Conservation (phyloP, 1,140 invertebrate species). For the Leptopilina clavipes region DNA sequence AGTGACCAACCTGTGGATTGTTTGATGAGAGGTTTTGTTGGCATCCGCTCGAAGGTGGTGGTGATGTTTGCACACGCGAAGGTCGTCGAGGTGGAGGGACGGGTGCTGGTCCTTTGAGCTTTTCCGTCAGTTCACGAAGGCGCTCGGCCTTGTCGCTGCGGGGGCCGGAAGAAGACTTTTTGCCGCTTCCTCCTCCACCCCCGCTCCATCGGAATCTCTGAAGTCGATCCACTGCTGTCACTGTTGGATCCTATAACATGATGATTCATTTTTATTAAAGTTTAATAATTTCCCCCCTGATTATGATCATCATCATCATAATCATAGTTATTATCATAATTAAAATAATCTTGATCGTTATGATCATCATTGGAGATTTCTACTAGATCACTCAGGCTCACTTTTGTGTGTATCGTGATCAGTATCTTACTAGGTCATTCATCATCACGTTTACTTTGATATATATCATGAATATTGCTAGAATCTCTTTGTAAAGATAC, state of each 20-base stretch:
- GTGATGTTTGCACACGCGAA: conserved; percentile 57
- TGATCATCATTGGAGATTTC: too few relatives aligned
- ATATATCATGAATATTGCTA: too few relatives aligned
- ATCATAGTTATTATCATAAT: too few relatives aligned
- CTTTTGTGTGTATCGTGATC: too few relatives aligned
- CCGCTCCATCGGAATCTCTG: conserved; percentile 85
- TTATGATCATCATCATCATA: too few relatives aligned
- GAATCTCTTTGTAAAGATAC: conserved; percentile 52
- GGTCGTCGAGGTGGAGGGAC: conserved; percentile 68
- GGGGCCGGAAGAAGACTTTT: conserved; percentile 72
- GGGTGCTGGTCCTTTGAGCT: conserved; percentile 77
- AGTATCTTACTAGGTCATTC: too few relatives aligned
- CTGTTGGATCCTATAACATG: conserved; percentile 64
- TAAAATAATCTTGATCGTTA: too few relatives aligned
- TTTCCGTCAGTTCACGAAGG: conserved; percentile 84
- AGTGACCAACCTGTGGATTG: conserved; percentile 53
- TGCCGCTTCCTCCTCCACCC: conserved; percentile 71
- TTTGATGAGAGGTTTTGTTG: conserved; percentile 45
- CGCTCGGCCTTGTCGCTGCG: conserved; percentile 81
- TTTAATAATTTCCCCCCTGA: background rate
- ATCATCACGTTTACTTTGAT: too few relatives aligned
- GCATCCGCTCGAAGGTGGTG: conserved; percentile 50
- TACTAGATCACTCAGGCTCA: too few relatives aligned
- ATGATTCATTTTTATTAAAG: background rate
- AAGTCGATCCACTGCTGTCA: conserved; percentile 82